Evolutionary conservation across 2,888 invertebrate genomes (phyloP), one percentile per base, ranked within the genome.

Genomic region (Drosophila borealis): DNA sequence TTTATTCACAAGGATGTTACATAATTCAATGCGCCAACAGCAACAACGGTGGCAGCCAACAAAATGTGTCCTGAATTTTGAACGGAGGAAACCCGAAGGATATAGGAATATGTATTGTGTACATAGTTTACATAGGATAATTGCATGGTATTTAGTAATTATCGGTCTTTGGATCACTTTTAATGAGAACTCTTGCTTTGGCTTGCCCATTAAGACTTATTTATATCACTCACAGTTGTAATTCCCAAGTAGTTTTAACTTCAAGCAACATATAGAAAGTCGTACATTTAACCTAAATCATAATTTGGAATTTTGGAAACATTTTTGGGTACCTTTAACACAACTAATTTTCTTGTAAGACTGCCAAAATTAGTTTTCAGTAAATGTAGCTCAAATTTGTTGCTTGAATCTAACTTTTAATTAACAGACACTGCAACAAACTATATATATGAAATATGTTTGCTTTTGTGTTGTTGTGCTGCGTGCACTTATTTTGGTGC

Each of bases 391-490:
- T 25, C 9, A 25, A 46, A 34, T 48, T 76, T 53, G 21, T 60
- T 5, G 36, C 9, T 49, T n/a, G 34, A 54, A 11, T 36, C 33
- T 49, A 78, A 86, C 74, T 81, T 81, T 81, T 81, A 82, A 80
- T 81, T 66, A 86, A 86, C 68, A 56, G 55, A 60, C 46, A 45
- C 25, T 44, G 67, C 42, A 42, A 45, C 36, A 37, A 62, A 74
- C n/a, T n/a, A 50, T 59, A 41, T 42, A 8, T 64, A 59, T 63
- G 50, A 54, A 74, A 77, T 65, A 45, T 49, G 45, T 54, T 50
- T 65, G 45, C 2, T 17, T 53, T 44, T 13, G 37, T 62, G 48
- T 41, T 21, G 14, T 34, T 21, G 21, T 33, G 14, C 0, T n/a
- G 36, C 10, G 42, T 37, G 56, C 37, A 62, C 46, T 66, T 49